A percentile compares a stretch with the other conserved stretches of the same genome.
These are phyloP conservation scores for Camponotus vicinus DNA, from an alignment of 1,140 invertebrate genomes.

Conservation along the genomic window DNA sequence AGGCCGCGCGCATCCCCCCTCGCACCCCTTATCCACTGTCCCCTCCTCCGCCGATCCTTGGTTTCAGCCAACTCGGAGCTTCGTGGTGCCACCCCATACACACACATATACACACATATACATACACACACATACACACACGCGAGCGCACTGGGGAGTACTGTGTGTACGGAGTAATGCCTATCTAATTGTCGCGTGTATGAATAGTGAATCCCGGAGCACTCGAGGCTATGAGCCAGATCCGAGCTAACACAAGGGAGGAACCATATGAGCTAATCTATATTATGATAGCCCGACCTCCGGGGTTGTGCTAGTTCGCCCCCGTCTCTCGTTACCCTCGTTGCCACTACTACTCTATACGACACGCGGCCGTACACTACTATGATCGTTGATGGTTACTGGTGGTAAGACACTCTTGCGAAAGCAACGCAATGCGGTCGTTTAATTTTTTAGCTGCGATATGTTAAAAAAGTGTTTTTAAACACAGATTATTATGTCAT, in stretches of 20 bases:
- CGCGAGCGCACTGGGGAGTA: slow-evolving; percentile 9
- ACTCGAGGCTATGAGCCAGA: slow-evolving; percentile 85
- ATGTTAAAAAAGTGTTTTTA: background rate
- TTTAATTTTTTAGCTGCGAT: background rate
- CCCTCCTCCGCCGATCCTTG: slow-evolving; percentile 73
- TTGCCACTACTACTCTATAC: background rate
- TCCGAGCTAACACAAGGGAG: slow-evolving; percentile 84
- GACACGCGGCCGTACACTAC: slow-evolving; percentile 27
- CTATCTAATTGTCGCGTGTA: slow-evolving; percentile 87
- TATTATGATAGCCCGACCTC: slow-evolving; percentile 85
- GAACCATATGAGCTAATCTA: slow-evolving; percentile 86
- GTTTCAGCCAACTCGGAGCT: slow-evolving; percentile 78
- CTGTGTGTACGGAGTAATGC: slow-evolving; percentile 82
- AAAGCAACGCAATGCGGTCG: background rate
- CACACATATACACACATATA: slow-evolving; percentile 33
- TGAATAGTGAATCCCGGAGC: slow-evolving; percentile 86
- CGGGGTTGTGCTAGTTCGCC: slow-evolving; percentile 73
- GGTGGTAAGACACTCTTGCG: slow-evolving; percentile 29
- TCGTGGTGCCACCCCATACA: slow-evolving; percentile 65
- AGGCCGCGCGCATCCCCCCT: slow-evolving; percentile 73
- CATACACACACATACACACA: background rate
- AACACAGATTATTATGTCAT: slow-evolving; percentile 16
- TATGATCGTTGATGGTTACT: slow-evolving; percentile 34
- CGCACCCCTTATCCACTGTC: background rate
- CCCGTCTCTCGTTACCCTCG: slow-evolving; percentile 55